Evolutionary conservation across 1,140 invertebrate genomes (phyloP).

Genomic region (Rhyacophila brunnea): DNA sequence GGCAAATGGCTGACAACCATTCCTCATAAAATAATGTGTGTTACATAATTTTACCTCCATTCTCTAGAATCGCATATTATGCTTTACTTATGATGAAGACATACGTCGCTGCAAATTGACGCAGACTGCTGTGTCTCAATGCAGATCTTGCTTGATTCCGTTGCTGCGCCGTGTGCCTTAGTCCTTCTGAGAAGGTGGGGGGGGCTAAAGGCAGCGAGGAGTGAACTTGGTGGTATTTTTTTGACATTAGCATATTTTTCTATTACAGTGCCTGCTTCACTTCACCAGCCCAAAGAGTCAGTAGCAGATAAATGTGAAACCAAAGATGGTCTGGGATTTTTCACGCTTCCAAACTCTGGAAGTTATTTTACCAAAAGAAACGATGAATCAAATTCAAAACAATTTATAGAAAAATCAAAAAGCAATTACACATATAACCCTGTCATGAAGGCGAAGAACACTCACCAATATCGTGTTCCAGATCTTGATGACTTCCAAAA

Average conservation of each 20-base stretch:
- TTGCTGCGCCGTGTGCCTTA: neutral
- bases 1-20: no score
- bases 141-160: slow-evolving; percentile 2
- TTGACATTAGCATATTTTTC: neutral
- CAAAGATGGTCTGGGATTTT: slow-evolving; percentile 6
- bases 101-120: neutral
- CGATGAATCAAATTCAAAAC: neutral
- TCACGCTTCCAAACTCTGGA: slow-evolving; percentile 16
- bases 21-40: no score
- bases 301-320: neutral
- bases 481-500: neutral
- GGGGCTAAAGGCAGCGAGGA: no score
- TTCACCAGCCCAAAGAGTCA: slow-evolving; percentile 12
- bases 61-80: no score
- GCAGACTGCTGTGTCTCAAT: slow-evolving; percentile 5
- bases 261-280: slow-evolving; percentile 4
- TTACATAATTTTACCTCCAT: no score
- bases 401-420: no score
- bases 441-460: neutral
- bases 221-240: no score
- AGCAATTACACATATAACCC: no score
- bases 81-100: no score
- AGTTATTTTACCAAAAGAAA: slow-evolving; percentile 6
- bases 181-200: neutral
- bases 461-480: neutral